Percentiles rank a stretch among this genome's conserved stretches.
Evolutionary conservation across 2,888 invertebrate species (phyloP).

Genomic region (Amaurobius ferox): DNA sequence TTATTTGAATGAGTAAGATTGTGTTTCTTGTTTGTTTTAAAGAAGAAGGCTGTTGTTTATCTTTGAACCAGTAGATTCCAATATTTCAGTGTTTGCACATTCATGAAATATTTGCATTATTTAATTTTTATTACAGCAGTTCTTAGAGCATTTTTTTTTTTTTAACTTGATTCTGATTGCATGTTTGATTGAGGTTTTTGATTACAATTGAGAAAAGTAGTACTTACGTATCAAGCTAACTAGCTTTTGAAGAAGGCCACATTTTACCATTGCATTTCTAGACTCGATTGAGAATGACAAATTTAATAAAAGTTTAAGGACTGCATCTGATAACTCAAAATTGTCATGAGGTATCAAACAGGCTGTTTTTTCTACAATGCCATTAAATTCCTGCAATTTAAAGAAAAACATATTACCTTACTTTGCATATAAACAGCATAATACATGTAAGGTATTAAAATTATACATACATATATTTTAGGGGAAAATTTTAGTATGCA

Average conservation of each 20-base stretch:
- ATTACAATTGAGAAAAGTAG: neutral
- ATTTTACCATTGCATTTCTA: constrained; percentile 91
- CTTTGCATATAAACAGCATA: too few species aligned
- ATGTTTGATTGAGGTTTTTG: neutral
- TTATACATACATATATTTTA: neutral
- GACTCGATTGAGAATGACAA: constrained; percentile 94
- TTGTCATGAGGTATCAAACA: constrained; percentile 83
- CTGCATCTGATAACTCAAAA: constrained; percentile 78
- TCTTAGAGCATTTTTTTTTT: too few species aligned
- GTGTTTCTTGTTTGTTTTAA: too few species aligned
- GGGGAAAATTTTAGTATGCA: neutral
- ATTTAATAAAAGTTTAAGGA: constrained; percentile 93
- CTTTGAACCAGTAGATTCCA: too few species aligned
- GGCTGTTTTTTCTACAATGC: constrained; percentile 89
- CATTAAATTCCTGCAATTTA: constrained; percentile 81
- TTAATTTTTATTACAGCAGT: too few species aligned
- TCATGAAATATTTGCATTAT: too few species aligned
- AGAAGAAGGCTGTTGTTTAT: too few species aligned
- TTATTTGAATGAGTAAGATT: too few species aligned
- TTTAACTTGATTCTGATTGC: too few species aligned
- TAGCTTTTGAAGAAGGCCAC: constrained; percentile 91
- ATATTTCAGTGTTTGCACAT: too few species aligned
- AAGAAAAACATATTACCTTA: too few species aligned
- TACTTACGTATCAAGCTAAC: constrained; percentile 79
- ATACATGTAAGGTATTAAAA: neutral